These are phyloP conservation scores for Drosophila tristis DNA, from an alignment of 1,140 invertebrate species.

Conservation along the genomic window DNA sequence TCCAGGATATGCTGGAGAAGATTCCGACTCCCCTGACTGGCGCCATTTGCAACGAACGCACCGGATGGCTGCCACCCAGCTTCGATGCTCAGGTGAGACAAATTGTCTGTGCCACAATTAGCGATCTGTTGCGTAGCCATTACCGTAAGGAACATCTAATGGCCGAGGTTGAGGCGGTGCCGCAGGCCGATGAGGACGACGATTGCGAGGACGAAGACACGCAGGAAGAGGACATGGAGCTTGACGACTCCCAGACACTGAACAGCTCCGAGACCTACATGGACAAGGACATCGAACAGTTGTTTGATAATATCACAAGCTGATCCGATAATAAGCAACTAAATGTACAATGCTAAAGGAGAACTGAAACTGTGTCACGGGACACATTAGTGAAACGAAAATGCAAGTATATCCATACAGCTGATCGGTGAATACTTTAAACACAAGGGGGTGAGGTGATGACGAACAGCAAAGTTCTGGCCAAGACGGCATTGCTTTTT, in stretches of 20 bases:
- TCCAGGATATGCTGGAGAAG: constrained; percentile 90
- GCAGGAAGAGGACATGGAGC: constrained; percentile 65
- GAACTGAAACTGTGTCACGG: too few relatives aligned
- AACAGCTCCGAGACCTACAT: constrained; percentile 29
- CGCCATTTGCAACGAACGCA: constrained; percentile 88
- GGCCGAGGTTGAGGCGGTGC: constrained; percentile 67
- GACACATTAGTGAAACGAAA: too few relatives aligned
- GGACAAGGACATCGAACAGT: constrained; percentile 61
- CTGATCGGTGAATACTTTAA: too few relatives aligned
- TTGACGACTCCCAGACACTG: constrained; percentile 45
- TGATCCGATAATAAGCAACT: constrained; percentile 8
- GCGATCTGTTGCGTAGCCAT: constrained; percentile 85
- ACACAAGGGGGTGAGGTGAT: too few relatives aligned
- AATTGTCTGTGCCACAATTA: constrained; percentile 88
- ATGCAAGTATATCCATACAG: too few relatives aligned
- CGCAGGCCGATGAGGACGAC: constrained; percentile 46
- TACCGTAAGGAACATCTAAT: constrained; percentile 76
- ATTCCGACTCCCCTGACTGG: constrained; percentile 88
- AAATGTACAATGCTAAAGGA: too few relatives aligned
- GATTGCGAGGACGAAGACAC: constrained; percentile 64
- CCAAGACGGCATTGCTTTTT: too few relatives aligned
- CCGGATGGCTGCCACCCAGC: constrained; percentile 90
- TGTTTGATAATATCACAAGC: constrained; percentile 65
- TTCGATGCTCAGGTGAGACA: constrained; percentile 89
- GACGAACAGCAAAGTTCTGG: too few relatives aligned